These are phyloP conservation scores for Morinoia aosen DNA, from an alignment of 2,888 invertebrate genomes.

Conservation along the genomic window DNA sequence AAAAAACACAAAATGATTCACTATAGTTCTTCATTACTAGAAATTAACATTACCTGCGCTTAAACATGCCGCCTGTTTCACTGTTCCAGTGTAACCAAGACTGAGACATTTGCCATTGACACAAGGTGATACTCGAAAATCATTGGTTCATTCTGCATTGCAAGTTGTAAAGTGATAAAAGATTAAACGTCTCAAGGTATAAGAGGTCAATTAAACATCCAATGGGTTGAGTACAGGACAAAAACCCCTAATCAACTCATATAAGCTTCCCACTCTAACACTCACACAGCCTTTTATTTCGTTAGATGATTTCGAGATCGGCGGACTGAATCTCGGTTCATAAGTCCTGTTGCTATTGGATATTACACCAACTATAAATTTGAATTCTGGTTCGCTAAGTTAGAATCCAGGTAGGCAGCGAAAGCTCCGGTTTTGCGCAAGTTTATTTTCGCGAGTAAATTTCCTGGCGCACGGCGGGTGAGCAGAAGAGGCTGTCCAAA, in stretches of 20 bases:
- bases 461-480: neutral
- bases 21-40: neutral
- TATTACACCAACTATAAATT: slow-evolving; percentile 33
- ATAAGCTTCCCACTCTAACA: neutral
- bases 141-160: neutral
- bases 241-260: neutral
- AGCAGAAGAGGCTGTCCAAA: neutral
- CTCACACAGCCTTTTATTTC: neutral
- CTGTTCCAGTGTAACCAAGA: too few species aligned
- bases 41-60: neutral
- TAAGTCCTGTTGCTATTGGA: neutral
- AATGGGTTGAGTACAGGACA: neutral
- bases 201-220: neutral
- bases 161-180: neutral
- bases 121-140: neutral
- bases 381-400: neutral
- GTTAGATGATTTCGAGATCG: neutral
- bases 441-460: neutral
- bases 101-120: neutral
- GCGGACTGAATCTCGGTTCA: neutral
- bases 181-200: neutral
- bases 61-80: neutral
- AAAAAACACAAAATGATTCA: too few species aligned
- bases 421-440: neutral
- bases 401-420: slow-evolving; percentile 22